A percentile compares a stretch with the other conserved stretches of the same genome.
These are phyloP conservation scores for Fringilla coelebs DNA, from an alignment of 2,797 vertebrate species.

Conservation along the genomic window DNA sequence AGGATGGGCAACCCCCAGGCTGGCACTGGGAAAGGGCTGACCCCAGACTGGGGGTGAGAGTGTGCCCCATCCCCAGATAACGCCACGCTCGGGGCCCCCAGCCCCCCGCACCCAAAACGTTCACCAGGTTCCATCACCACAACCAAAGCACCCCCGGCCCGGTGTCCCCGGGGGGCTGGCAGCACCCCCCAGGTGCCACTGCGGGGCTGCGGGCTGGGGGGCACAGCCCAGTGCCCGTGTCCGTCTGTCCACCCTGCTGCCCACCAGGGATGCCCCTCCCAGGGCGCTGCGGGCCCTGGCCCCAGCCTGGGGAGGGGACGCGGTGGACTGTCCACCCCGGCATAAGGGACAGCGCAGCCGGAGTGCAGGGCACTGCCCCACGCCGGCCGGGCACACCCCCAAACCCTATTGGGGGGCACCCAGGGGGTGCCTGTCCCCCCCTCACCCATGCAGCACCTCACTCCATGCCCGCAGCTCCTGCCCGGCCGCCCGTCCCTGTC, in stretches of 20 bases:
- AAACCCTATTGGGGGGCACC: neutral
- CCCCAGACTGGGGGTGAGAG: neutral
- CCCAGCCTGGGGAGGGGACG: slow-evolving; percentile 1
- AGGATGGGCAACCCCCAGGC: neutral
- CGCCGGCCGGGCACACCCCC: neutral
- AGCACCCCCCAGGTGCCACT: neutral
- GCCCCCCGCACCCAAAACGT: neutral
- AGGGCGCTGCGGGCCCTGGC: neutral
- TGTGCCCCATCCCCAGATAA: neutral
- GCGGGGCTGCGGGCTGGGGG: neutral
- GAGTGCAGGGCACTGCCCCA: slow-evolving; percentile 1
- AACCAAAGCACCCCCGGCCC: neutral
- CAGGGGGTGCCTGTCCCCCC: neutral
- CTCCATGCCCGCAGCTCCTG: neutral
- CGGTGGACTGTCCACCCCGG: neutral
- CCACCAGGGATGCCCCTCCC: slow-evolving; percentile 22
- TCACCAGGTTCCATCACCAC: neutral
- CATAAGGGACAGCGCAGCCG: neutral
- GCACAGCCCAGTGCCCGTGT: neutral
- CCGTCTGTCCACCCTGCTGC: neutral
- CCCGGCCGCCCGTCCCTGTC: neutral
- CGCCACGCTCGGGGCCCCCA: neutral
- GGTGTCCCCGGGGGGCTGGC: neutral
- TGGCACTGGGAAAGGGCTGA: neutral
- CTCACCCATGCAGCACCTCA: neutral